Conservation (phyloP, 2,113 vertebrate genomes). For the Aspiorhynchus laticeps region DNA sequence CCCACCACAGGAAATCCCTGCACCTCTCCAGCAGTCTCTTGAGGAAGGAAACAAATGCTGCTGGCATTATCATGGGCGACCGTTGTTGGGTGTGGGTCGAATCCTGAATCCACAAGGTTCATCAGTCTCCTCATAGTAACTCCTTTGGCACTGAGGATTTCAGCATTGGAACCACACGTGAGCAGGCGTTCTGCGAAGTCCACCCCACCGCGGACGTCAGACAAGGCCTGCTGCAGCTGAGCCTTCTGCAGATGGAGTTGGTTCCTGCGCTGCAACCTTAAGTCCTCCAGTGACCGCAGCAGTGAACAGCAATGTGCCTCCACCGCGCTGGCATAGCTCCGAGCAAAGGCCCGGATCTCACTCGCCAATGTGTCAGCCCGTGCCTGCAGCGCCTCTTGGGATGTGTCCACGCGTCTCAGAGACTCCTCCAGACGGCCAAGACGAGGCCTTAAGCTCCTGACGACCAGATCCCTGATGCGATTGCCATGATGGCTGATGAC, state of each 20-base stretch:
- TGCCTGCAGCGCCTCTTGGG: slow-evolving; percentile 67
- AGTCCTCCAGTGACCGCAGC: slow-evolving; percentile 82
- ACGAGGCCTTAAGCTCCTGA: slow-evolving; percentile 72
- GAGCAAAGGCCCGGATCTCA: slow-evolving; percentile 79
- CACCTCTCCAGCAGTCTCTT: slow-evolving; percentile 79
- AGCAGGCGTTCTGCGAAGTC: slow-evolving; percentile 86
- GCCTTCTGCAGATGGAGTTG: slow-evolving; percentile 84
- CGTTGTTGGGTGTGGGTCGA: slow-evolving; percentile 57
- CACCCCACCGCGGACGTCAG: slow-evolving; percentile 79
- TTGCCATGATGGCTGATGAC: slow-evolving; percentile 80
- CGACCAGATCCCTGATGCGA: slow-evolving; percentile 78
- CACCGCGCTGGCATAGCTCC: slow-evolving; percentile 79
- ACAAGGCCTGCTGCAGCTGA: slow-evolving; percentile 85
- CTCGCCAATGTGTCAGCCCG: slow-evolving; percentile 67
- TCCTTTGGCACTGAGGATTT: slow-evolving; percentile 84
- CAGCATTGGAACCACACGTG: slow-evolving; percentile 79
- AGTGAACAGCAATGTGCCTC: slow-evolving; percentile 82
- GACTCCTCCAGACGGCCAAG: slow-evolving; percentile 74
- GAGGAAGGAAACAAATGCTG: slow-evolving; percentile 79
- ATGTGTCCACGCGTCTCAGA: slow-evolving; percentile 71
- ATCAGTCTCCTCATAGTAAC: slow-evolving; percentile 81
- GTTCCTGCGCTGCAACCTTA: slow-evolving; percentile 80
- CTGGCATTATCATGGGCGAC: slow-evolving; percentile 68
- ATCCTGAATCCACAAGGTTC: slow-evolving; percentile 72
- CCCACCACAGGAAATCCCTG: slow-evolving; percentile 85